These are phyloP conservation scores for Montipora cactus DNA, from an alignment of 64 coral and sea anemone genomes.

Conservation along the genomic window DNA sequence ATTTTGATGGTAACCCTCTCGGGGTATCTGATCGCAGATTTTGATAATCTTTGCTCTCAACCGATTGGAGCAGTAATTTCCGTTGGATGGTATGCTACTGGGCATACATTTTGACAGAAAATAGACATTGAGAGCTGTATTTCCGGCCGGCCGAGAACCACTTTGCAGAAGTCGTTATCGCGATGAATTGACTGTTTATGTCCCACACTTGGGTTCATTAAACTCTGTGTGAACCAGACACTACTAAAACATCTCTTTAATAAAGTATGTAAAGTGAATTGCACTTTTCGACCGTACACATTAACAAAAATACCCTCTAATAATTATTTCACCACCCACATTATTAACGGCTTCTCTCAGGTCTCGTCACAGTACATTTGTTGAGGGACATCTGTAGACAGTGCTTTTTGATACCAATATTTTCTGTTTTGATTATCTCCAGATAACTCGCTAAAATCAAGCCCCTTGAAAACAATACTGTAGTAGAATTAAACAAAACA, in stretches of 20 bases:
- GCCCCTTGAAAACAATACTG: no score
- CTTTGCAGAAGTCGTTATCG: background rate
- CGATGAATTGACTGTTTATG: background rate
- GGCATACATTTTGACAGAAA: conserved; percentile 4
- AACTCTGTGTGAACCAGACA: no score
- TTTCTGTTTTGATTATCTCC: background rate
- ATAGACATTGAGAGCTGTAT: background rate
- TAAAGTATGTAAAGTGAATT: background rate
- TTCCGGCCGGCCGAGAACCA: background rate
- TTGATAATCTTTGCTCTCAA: background rate
- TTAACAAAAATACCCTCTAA: background rate
- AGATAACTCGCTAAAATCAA: background rate
- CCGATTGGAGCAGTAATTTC: background rate
- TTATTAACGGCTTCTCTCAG: background rate
- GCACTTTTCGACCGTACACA: background rate
- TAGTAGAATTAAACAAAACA: no score
- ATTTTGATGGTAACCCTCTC: background rate
- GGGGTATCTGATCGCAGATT: conserved; percentile 1
- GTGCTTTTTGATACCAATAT: background rate
- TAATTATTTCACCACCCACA: conserved; percentile 25
- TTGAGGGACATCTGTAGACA: background rate
- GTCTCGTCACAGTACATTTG: background rate
- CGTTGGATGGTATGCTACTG: background rate
- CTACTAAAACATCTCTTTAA: no score
- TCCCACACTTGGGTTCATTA: no score